Conservation (phyloP, 2,888 invertebrate species). For the Melikaiella ostensackeni region DNA sequence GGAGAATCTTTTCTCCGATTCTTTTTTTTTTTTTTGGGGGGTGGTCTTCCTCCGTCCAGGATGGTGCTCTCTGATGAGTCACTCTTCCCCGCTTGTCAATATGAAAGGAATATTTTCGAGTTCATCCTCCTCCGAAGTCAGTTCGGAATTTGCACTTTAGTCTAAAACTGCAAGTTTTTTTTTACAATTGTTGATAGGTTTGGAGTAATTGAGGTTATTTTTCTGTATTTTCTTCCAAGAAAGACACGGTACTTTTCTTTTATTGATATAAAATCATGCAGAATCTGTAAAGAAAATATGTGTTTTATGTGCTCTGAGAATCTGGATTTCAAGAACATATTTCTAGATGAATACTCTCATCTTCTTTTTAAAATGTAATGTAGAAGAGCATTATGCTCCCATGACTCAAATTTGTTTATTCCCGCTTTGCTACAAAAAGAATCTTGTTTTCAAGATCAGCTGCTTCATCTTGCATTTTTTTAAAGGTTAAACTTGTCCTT, state of each 20-base stretch:
- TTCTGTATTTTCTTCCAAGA: neutral
- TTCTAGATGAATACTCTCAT: neutral
- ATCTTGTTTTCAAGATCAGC: neutral
- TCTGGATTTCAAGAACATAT: neutral
- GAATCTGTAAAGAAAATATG: no score
- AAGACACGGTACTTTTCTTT: neutral
- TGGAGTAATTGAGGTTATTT: neutral
- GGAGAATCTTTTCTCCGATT: neutral
- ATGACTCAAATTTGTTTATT: neutral
- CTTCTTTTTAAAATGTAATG: neutral
- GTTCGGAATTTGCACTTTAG: neutral
- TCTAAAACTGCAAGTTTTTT: neutral
- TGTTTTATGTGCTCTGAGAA: neutral
- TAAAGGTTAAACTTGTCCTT: no score
- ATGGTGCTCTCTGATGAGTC: conserved; percentile 35
- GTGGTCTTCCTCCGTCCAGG: neutral
- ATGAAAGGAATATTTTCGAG: conserved; percentile 25
- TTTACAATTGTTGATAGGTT: neutral
- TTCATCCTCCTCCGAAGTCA: neutral
- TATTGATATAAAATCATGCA: no score
- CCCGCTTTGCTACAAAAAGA: neutral
- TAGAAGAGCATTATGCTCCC: neutral
- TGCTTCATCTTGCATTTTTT: neutral
- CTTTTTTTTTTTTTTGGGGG: neutral
- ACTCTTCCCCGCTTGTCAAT: conserved; percentile 4